Conservation (phyloP, 2,888 invertebrate genomes). For the Tachystola acroxantha region DNA sequence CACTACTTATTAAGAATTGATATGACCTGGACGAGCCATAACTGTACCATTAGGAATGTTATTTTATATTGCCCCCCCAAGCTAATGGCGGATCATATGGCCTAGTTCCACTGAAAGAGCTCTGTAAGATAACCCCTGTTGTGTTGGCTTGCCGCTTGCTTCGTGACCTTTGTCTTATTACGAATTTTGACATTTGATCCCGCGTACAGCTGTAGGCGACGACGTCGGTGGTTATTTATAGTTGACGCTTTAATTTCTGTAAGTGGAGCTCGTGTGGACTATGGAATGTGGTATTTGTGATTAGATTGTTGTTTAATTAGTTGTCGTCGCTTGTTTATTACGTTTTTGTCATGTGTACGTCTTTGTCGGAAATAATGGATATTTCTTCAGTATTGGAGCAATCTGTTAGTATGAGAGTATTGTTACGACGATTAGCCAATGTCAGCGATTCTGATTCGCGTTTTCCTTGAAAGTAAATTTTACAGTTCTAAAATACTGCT, state of each 20-base stretch:
- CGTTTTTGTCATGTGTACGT: no score
- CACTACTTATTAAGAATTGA: neutral
- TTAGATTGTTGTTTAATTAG: no score
- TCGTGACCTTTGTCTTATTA: slow-evolving; percentile 43
- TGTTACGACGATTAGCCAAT: no score
- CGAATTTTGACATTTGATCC: slow-evolving; percentile 46
- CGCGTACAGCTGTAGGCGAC: slow-evolving; percentile 28
- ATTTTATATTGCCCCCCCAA: slow-evolving; percentile 14
- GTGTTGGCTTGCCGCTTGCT: slow-evolving; percentile 44
- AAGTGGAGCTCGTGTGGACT: no score
- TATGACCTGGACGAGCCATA: neutral
- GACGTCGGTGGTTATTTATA: slow-evolving; percentile 2
- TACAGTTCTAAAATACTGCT: no score
- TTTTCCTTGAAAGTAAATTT: no score
- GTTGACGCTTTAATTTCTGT: slow-evolving; percentile 7
- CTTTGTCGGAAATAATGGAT: no score
- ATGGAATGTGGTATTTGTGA: no score
- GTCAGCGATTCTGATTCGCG: no score
- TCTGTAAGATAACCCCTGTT: slow-evolving; percentile 38
- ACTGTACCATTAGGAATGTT: slow-evolving; percentile 11
- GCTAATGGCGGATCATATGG: slow-evolving; percentile 40
- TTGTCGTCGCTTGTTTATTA: no score
- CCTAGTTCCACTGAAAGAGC: slow-evolving; percentile 48
- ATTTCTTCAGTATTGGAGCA: no score
- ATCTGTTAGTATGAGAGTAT: no score